phyloP scores from a whole-genome alignment of 1,140 invertebrate species.

The Drosophila subpulchrella region DNA sequence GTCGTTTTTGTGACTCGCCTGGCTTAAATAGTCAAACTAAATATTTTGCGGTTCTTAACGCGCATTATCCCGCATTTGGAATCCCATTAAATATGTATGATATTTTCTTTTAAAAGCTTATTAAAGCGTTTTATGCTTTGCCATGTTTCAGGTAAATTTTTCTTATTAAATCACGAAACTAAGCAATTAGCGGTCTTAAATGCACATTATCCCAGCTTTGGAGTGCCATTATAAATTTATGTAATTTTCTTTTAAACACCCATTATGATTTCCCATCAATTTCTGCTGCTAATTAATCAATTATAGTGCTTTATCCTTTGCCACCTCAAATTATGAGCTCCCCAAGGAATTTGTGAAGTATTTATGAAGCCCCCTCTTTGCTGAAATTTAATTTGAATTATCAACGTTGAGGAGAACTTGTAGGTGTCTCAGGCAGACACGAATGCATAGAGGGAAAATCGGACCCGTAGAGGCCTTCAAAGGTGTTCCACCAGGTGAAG shows the following conservation, averaged over 20 bases:
- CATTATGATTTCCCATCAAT: neutral
- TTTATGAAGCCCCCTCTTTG: constrained; percentile 16
- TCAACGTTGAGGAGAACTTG: constrained; percentile 7
- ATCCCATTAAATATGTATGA: neutral
- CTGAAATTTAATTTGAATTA: constrained; percentile 49
- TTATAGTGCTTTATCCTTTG: constrained; percentile 20
- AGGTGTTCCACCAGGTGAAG: constrained; percentile 15
- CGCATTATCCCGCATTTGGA: neutral
- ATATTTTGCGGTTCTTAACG: constrained; percentile 13
- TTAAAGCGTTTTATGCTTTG: too few species aligned
- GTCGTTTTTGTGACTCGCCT: neutral
- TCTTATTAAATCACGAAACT: neutral
- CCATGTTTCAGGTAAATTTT: neutral
- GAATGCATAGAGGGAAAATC: neutral
- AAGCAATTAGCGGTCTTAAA: neutral
- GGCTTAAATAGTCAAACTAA: constrained; percentile 9
- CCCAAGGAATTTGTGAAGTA: constrained; percentile 28
- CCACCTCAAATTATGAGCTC: constrained; percentile 17
- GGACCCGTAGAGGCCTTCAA: constrained; percentile 10
- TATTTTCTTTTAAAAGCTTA: too few species aligned
- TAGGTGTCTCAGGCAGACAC: constrained; percentile 27
- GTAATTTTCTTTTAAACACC: constrained; percentile 12
- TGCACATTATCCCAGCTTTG: neutral
- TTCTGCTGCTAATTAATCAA: constrained; percentile 30
- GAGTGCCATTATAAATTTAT: constrained; percentile 7